Base-by-base conservation (phyloP, 35 echinoderm and acorn worm genomes). In the Acanthaster planci region DNA sequence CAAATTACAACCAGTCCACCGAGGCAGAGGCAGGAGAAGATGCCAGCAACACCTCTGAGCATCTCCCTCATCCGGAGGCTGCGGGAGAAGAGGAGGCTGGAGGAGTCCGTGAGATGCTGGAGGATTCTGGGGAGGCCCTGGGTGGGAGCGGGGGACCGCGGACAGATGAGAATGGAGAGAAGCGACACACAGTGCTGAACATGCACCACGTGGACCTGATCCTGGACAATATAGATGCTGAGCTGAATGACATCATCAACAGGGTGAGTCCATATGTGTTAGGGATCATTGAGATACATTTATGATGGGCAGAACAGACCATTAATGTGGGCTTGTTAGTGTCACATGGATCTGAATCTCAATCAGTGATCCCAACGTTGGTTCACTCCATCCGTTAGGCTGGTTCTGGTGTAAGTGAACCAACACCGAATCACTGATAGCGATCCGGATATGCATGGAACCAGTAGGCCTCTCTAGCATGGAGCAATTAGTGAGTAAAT, bases 171-270 rank as follows among this genome's bases (percentile, higher is more conserved):
- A 79, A 52, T 16, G 52, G 40, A 2, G 64, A 89, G 83, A 67
- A 44, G 35, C 9, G 27, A 0, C 36, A 85, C 2, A 38, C 29
- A 38, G 77, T 40, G 10, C 37, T 79, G 5, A 79, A 94, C 34
- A 60, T 92, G 64, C 89, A 96, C 42, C 93, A 96, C 92, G 90
- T 92, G 37, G 93, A 96, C 82, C 88, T 92, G 54, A 96, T 96
- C 42, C 81, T 96, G 77, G 93, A 96, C 67, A 92, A 87, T 47
- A 96, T 96, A 39, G 93, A 96, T 89, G 86, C 89, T 60, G 93
- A 96, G 72, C 82, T 96, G 3, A 88, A 82, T 82, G 82, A 91
- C 39, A 85, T 96, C n/a, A 96, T 96, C 27, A 91, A 81, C 21
- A 87, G 82, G 86, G 88, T 94, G 82, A 87, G 76, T 40, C 52